Evolutionary conservation across 2,113 vertebrate genomes (phyloP).

Genomic region (Ammodytes dubius): DNA sequence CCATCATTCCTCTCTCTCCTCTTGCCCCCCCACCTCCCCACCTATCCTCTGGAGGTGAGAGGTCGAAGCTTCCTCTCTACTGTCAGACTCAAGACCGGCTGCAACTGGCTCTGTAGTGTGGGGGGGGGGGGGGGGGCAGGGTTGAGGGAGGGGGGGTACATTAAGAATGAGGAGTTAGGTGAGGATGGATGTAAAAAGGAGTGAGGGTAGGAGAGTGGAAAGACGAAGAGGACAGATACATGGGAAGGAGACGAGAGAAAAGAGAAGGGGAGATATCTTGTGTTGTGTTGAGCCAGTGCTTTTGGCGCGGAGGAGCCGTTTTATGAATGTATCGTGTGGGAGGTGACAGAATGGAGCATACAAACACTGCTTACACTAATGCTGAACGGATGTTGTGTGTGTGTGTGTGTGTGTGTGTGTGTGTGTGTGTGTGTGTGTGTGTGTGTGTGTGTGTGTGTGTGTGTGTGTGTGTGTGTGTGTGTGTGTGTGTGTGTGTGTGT

Average conservation of each 20-base stretch:
- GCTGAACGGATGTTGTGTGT: constrained; percentile 65
- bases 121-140: constrained; percentile 2
- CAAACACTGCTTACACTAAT: constrained; percentile 78
- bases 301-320: constrained; percentile 71
- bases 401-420: constrained; percentile 48
- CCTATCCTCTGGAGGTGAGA: constrained; percentile 80
- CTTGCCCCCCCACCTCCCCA: constrained; percentile 51
- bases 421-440: constrained; percentile 25
- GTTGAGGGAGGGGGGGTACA: not conserved
- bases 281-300: constrained; percentile 67
- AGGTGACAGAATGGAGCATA: constrained; percentile 78
- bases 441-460: constrained; percentile 36
- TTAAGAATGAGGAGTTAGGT: constrained; percentile 63
- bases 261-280: constrained; percentile 58
- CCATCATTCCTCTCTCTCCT: constrained; percentile 66
- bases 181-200: constrained; percentile 47
- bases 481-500: constrained; percentile 10
- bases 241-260: constrained; percentile 43
- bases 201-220: constrained; percentile 12
- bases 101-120: constrained; percentile 69
- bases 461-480: constrained; percentile 18
- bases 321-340: constrained; percentile 83
- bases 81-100: constrained; percentile 80
- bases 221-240: constrained; percentile 37
- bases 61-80: constrained; percentile 80